Evolutionary conservation across 2,888 invertebrate species (phyloP), one percentile per base, ranked within the genome.

Genomic region (Sinopyrophorus schimmeli): DNA sequence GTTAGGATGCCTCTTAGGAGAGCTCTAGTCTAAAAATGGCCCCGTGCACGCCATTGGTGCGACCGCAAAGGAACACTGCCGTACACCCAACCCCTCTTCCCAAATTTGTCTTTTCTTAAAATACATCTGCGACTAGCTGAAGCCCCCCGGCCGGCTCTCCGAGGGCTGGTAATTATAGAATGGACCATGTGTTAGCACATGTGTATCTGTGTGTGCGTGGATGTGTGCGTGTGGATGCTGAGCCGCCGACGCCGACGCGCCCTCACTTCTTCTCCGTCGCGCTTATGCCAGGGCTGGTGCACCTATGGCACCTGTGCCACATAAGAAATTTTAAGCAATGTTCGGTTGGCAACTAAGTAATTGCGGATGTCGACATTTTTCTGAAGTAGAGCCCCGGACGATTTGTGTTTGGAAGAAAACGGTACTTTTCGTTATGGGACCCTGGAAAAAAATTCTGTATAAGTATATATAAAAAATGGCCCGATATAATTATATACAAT

Each of bases 81-180:
- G 60, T 62, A 59, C 61, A 63, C 55, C 64, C 64, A 64, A 68
- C 72, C 69, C 72, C 72, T 75, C 77, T 75, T 75, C 82, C 86
- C 86, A 86, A 86, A 86, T 86, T 86, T 84, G 86, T 86, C 85
- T 85, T 84, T 84, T 84, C 84, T 81, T 81, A 79, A 86, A 86
- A 86, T 83, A 83, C 73, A 72, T 71, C 75, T 77, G 72, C 76
- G 77, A 76, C 77, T 75, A 59, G 63, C 58, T 21, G 21, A 58
- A 58, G 49, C 51, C 57, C 53, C 61, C 60, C 61, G 61, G 60
- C 57, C 57, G 57, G 55, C 59, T 58, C 44, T 52, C 52, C 68
- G 43, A 59, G 54, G 59, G 56, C 51, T 50, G 52, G 43, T 58
- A 57, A 54, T 58, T 59, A 58, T 59, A 59, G 57, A 57, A 42